A percentile compares a stretch with the other conserved stretches of the same genome.
phyloP scores from a whole-genome alignment of 2,888 invertebrate species.

The Nematopogon swammerdamellus region DNA sequence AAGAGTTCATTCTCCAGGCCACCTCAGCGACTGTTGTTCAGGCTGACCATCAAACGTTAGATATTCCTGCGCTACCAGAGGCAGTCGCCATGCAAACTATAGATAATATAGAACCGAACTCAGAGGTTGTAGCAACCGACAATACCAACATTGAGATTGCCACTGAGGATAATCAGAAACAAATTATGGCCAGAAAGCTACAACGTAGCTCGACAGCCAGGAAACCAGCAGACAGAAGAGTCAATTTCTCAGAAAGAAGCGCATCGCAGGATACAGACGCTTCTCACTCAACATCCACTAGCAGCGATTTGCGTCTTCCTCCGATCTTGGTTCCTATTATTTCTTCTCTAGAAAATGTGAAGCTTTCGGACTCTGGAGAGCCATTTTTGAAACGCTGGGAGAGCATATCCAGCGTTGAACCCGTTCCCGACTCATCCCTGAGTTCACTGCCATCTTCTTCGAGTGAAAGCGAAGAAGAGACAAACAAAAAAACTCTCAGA shows the following conservation, averaged over 20 bases:
- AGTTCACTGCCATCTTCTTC: slow-evolving; percentile 55
- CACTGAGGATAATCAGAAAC: slow-evolving; percentile 19
- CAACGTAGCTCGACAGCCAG: slow-evolving; percentile 46
- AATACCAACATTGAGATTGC: slow-evolving; percentile 23
- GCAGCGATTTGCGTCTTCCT: slow-evolving; percentile 63
- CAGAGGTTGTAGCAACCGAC: slow-evolving; percentile 21
- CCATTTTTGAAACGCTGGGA: slow-evolving; percentile 52
- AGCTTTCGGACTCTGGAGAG: slow-evolving; percentile 33
- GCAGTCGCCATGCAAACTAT: slow-evolving; percentile 22
- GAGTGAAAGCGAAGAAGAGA: slow-evolving; percentile 47
- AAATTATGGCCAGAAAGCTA: slow-evolving; percentile 26
- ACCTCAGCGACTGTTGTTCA: slow-evolving; percentile 6
- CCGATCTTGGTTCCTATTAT: slow-evolving; percentile 70
- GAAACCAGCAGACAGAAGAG: slow-evolving; percentile 44
- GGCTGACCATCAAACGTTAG: background rate
- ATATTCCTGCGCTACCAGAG: slow-evolving; percentile 7
- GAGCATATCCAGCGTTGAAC: slow-evolving; percentile 68
- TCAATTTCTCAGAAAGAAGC: slow-evolving; percentile 51
- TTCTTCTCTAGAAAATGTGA: slow-evolving; percentile 58
- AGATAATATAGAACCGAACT: slow-evolving; percentile 7
- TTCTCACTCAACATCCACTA: slow-evolving; percentile 58
- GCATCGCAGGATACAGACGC: slow-evolving; percentile 62
- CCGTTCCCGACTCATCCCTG: slow-evolving; percentile 65
- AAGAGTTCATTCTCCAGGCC: slow-evolving; percentile 29
- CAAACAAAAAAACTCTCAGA: slow-evolving; percentile 31